Evolutionary conservation across 2,797 vertebrate species (phyloP), one percentile per base, ranked within the genome.

Genomic region (Anguilla marmorata): DNA sequence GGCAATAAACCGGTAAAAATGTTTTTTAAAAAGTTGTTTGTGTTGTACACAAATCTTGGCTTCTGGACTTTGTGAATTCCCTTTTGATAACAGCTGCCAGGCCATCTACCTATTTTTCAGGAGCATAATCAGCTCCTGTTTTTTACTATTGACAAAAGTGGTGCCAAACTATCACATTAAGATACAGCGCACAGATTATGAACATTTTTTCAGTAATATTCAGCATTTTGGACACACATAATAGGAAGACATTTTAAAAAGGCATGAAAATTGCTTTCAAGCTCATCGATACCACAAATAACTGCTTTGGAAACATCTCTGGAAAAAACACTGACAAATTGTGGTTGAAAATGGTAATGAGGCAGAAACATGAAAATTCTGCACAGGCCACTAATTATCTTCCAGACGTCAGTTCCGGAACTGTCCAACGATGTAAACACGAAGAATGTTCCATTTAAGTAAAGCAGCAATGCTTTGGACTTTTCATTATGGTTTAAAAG

Each of bases 141-240:
- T 45, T 41, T 80, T 48, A 41, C 76, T 45, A 80, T 16, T 74
- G 27, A 48, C 37, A 45, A 80, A 45, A 37, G 2, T 45, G 21
- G 14, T 45, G 30, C 76, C 33, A 80, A 80, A 24, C 33, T 80
- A 80, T 80, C 76, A 45, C 76, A 45, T 9, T 45, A 48, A 66
- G 37, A 84, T 14, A 56, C 60, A 84, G 66, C 12, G 11, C 84
- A 30, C 54, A 11, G 69, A 80, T 79, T 54, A 87, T 85, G 27
- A 2, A 52, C 24, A 90, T 89, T 84, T 88, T 85, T 79, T 88
- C 90, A 90, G n/a, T 85, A 21, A 21, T 80, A 3, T 76, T 76
- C 33, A 12, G 54, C 19, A 72, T 79, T 33, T 89, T 88, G 14
- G 86, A 45, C 58, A 90, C 48, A 88, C 88, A 5, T 89, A 88